Percentiles rank a stretch among this genome's conserved stretches.
These are phyloP conservation scores for Fundulus diaphanus DNA, from an alignment of 2,797 vertebrate species.

Conservation along the genomic window DNA sequence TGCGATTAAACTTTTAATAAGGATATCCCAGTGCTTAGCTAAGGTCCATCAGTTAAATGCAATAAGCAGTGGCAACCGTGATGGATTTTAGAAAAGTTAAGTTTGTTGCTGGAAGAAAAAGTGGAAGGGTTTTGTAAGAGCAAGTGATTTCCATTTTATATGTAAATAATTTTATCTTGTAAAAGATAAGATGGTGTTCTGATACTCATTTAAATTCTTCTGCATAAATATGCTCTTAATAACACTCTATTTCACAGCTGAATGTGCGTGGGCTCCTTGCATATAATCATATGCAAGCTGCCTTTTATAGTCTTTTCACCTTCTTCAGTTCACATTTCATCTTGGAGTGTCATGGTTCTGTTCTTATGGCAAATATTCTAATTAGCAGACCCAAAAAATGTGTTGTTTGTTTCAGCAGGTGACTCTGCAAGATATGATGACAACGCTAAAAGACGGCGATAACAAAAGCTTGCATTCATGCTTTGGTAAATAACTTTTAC, in stretches of 20 bases:
- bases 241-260: conserved; percentile 13
- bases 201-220: conserved; percentile 40
- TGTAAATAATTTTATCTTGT: conserved; percentile 31
- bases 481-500: conserved; percentile 25
- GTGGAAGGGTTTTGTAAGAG: conserved; percentile 20
- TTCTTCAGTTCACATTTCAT: conserved; percentile 22
- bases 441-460: conserved; percentile 14
- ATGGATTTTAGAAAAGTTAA: neutral
- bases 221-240: conserved; percentile 10
- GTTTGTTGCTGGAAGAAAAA: conserved; percentile 20
- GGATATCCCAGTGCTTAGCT: neutral
- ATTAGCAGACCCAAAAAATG: conserved; percentile 21
- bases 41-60: neutral
- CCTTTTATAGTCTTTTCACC: conserved; percentile 20
- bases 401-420: conserved; percentile 14
- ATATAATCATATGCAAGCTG: conserved; percentile 25
- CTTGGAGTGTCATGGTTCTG: conserved; percentile 16
- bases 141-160: conserved; percentile 23
- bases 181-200: conserved; percentile 32
- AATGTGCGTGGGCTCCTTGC: conserved; percentile 12
- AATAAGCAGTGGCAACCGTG: conserved; percentile 8
- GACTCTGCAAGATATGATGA: conserved; percentile 9
- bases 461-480: conserved; percentile 29
- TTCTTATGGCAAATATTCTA: conserved; percentile 38
- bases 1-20: neutral